Evolutionary conservation across 2,797 vertebrate genomes (phyloP), one percentile per base, ranked within the genome.

Genomic region (Tapirus indicus): DNA sequence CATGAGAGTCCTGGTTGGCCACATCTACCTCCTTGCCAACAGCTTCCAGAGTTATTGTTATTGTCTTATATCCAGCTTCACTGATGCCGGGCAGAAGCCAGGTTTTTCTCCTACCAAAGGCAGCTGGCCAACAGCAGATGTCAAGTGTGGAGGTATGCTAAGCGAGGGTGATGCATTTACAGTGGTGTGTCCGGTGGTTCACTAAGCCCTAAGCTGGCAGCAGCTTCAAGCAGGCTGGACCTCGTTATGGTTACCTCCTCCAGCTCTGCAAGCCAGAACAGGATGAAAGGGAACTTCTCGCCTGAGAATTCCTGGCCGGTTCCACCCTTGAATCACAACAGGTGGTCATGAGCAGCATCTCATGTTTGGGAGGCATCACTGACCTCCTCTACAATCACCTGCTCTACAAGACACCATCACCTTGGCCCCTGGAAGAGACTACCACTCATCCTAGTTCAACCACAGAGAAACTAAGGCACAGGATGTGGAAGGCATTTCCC

Each of bases 61-160:
- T 0, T 56, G 18, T 49, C 41, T 79, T 92, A 75, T 5, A 75
- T 35, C 17, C 58, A 84, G 23, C 29, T 75, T 91, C 41, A 82
- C 18, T 2, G 64, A 79, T 64, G 74, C 23, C 78, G 86, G 27
- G 68, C 32, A 52, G 35, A 85, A 95, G 91, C 32, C 77, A 91
- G 41, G 44, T 80, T 94, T 71, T 89, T 47, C 75, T 79, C 86
- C 82, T 41, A 54, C 82, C 72, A 38, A 49, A 96, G 89, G 75
- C 91, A 95, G 60, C 16, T 96, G 79, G 66, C 83, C 91, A 75
- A 69, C 27, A 94, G 79, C 86, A 95, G 83, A 80, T 96, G 93
- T 91, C 78, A 47, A 74, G 27, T 32, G 56, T 41, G 68, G 80
- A 75, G 32, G 38, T 38, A 91, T 27, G 35, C 13, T 68, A 32